phyloP scores from a whole-genome alignment of 2,113 vertebrate genomes.

The Oryzias celebensis region DNA sequence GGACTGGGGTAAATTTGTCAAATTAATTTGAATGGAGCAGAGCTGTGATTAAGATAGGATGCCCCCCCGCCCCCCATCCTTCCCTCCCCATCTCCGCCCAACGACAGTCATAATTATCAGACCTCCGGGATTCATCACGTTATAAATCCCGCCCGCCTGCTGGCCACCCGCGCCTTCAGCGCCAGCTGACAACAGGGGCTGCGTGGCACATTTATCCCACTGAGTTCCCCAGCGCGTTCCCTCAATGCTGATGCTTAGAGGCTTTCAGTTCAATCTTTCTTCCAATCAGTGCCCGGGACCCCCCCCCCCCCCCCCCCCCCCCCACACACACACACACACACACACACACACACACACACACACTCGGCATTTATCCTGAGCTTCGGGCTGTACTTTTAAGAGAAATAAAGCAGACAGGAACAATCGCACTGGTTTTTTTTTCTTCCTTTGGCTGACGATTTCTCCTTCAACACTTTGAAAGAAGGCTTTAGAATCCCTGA shows the following conservation, averaged over 20 bases:
- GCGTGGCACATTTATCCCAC: constrained; percentile 51
- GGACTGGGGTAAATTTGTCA: constrained; percentile 75
- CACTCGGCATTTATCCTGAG: constrained; percentile 2
- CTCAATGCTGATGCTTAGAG: constrained; percentile 42
- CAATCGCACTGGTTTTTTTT: neutral
- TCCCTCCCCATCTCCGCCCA: constrained; percentile 39
- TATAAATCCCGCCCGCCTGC: constrained; percentile 70
- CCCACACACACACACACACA: no score
- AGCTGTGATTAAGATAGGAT: constrained; percentile 79
- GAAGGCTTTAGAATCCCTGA: no score
- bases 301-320: no score
- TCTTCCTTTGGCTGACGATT: neutral
- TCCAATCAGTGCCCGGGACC: constrained; percentile 20
- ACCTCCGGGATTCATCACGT: constrained; percentile 73
- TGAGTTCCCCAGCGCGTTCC: constrained; percentile 31
- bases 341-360: no score
- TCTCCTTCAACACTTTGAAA: no score
- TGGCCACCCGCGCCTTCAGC: constrained; percentile 60
- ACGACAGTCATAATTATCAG: constrained; percentile 74
- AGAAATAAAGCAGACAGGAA: neutral
- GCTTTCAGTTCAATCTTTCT: constrained; percentile 45
- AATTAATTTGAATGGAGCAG: constrained; percentile 78
- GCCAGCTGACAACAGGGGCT: constrained; percentile 50
- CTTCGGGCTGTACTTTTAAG: neutral
- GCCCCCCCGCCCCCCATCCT: constrained; percentile 44